Evolutionary conservation across 2,113 vertebrate species (phyloP), one percentile per base, ranked within the genome.

Genomic region (Lynx canadensis): DNA sequence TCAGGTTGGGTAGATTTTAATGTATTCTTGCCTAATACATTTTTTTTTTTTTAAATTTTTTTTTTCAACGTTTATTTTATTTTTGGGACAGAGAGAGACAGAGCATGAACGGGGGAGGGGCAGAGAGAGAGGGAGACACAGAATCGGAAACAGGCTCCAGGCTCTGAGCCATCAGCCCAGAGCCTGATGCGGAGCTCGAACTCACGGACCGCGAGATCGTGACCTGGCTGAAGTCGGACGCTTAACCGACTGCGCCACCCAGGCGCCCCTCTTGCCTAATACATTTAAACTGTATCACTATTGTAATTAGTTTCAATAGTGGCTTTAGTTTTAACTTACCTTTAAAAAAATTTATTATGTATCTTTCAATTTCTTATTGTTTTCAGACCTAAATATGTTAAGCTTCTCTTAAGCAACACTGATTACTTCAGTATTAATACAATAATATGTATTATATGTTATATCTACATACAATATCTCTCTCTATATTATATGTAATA

Each of bases 361-460:
- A 21, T n/a, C 11, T 93, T 93, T 68, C 38, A 74, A 52, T 90
- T 80, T 83, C 9, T 92, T 94, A 15, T 21, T 69, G 1, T 41
- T 97, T 94, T 88, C 57, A 89, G 38, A 36, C 8, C 7, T 84
- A 69, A 92, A 92, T 81, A 85, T 86, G 45, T 60, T 60, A 60
- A 36, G n/a, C 14, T 63, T 96, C 41, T 80, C 76, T 50, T 45
- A 74, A 97, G 7, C 4, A 91, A 90, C 21, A 38, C 29, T 68
- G 29, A 84, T 78, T 73, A 90, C 1, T 88, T 95, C 38, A 66
- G 12, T 78, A 25, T 66, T 25, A 82, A 69, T 23, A 16, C 21
- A 78, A 25, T 27, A 73, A 4, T 48, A 29, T 9, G 9, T 45
- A 74, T 45, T 7, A 7, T 27, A 74, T 78, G 33, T 33, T 29